Evolutionary conservation across 2,113 vertebrate species (phyloP), one percentile per base, ranked within the genome.

Genomic region (Chaenogobius annularis): DNA sequence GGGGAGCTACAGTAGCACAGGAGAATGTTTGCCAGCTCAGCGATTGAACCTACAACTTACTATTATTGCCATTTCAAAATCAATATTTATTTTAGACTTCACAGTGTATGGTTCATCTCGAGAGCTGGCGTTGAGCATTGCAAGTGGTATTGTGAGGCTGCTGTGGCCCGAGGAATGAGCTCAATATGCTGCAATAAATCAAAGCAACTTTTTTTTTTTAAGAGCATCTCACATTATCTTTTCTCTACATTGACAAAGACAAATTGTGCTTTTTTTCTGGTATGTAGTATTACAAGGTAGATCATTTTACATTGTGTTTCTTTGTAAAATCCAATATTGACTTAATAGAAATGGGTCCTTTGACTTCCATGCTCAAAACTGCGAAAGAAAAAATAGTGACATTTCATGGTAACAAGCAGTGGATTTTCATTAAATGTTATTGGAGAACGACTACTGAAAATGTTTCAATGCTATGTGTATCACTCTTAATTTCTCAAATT

Each of bases 21-120:
- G 54, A 23, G 55, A 12, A 11, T 11, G 10, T 58, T 26, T 13
- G 12, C 22, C 55, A 5, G 14, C 22, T 7, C 55, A 54, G 50
- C 19, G 50, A 54, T 54, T 54, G 19, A 54, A 54, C 50, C 50
- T 54, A 54, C 50, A 54, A 58, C 13, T 58, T 58, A 58, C 55
- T 58, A 58, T 58, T 61, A 17, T 58, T 58, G 55, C 20, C 11
- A 23, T 61, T 61, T 61, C 23, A 61, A 89, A 89, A 84, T 86
- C 88, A 80, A 83, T 85, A 68, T 20, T 72, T 84, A 80, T 75
- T 63, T 74, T 59, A 14, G 61, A 52, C 56, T 37, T 59, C 10
- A 19, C 54, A 48, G 58, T 50, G 1, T 67, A 59, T 44, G 66
- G 70, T 48, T 35, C 68, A 75, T 58, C 64, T 71, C 47, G 10